Percentiles rank a stretch among this genome's conserved stretches.
These are phyloP conservation scores for Euspilapteryx auroguttella DNA, from an alignment of 2,888 invertebrate genomes.

Conservation along the genomic window DNA sequence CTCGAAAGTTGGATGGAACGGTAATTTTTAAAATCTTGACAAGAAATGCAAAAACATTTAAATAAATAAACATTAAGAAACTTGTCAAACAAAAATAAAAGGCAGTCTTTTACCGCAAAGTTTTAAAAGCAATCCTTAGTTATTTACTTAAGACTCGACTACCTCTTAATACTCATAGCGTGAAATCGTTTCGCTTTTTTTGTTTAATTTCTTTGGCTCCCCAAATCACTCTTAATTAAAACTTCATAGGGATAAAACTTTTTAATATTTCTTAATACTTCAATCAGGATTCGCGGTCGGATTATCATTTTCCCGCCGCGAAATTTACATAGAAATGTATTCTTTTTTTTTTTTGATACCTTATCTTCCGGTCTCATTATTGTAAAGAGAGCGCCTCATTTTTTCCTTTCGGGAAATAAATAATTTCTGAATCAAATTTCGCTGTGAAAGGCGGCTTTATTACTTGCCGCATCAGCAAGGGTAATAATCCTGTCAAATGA, in stretches of 20 bases:
- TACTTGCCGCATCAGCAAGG: conserved; percentile 2
- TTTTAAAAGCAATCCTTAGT: no score
- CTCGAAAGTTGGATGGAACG: no score
- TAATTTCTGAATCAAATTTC: conserved; percentile 2
- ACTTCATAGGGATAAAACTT: conserved; percentile 4
- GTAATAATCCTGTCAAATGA: conserved; percentile 3
- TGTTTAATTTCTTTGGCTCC: no score
- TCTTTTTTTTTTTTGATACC: conserved; percentile 14
- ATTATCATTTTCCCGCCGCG: conserved; percentile 21
- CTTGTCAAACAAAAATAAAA: no score
- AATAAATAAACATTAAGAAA: no score
- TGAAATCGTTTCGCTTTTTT: no score
- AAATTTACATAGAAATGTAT: conserved; percentile 26
- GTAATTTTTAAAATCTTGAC: no score
- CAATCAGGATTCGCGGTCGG: conserved; percentile 16
- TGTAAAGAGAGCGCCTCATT: neutral
- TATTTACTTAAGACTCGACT: no score
- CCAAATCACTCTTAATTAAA: no score
- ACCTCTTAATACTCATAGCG: no score
- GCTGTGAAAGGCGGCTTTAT: neutral
- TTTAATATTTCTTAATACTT: conserved; percentile 18
- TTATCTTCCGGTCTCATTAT: conserved; percentile 1
- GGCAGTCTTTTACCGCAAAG: no score
- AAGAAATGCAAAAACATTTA: no score
- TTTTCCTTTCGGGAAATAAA: conserved; percentile 1